Evolutionary conservation across 1,140 invertebrate species (phyloP).

Genomic region (Drosophila littoralis): DNA sequence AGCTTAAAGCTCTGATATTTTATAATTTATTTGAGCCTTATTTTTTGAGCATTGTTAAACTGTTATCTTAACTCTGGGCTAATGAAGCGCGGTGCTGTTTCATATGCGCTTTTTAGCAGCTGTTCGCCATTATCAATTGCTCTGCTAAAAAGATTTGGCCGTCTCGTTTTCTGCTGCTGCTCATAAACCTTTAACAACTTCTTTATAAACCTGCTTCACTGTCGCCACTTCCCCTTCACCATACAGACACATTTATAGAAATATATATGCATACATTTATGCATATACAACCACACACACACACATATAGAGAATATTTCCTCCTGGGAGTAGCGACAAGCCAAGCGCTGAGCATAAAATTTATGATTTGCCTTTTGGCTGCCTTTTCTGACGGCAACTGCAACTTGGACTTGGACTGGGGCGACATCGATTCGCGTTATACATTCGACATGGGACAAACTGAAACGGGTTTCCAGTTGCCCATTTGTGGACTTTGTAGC

Average conservation of each 20-base stretch:
- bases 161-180: constrained; percentile 29
- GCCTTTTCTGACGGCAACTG: constrained; percentile 42
- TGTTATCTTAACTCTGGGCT: constrained; percentile 28
- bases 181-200: constrained; percentile 67
- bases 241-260: constrained; percentile 13
- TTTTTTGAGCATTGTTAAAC: constrained; percentile 33
- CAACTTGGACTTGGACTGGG: constrained; percentile 34
- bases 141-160: constrained; percentile 13
- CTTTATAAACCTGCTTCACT: constrained; percentile 49
- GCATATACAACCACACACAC: background rate
- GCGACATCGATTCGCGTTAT: constrained; percentile 51
- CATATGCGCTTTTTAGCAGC: constrained; percentile 34
- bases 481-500: constrained; percentile 62
- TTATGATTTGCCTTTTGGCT: constrained; percentile 76
- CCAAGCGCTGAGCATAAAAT: constrained; percentile 68
- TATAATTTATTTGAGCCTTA: constrained; percentile 27
- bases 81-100: constrained; percentile 31
- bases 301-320: constrained; percentile 15
- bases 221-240: constrained; percentile 6
- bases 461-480: constrained; percentile 58
- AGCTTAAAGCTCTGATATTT: constrained; percentile 3
- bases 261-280: constrained; percentile 1
- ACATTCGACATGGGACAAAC: constrained; percentile 43
- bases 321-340: constrained; percentile 33
- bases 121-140: constrained; percentile 40